A percentile compares a stretch with the other conserved stretches of the same genome.
phyloP scores from a whole-genome alignment of 2,888 invertebrate species.

The Leptura quadrifasciata region DNA sequence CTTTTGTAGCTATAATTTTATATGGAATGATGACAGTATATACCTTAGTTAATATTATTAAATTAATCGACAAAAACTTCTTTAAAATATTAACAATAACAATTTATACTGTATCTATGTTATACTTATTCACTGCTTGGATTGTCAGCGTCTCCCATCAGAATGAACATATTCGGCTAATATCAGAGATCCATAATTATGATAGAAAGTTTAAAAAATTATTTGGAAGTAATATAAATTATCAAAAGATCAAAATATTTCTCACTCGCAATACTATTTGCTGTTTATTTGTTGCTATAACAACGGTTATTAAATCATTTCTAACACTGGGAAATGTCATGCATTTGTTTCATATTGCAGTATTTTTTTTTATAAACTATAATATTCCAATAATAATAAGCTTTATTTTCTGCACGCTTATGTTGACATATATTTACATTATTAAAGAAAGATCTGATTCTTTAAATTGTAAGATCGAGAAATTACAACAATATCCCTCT shows the following conservation, averaged over 20 bases:
- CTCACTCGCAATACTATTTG: background rate
- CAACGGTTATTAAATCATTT: background rate
- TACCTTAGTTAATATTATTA: background rate
- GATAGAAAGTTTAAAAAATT: background rate
- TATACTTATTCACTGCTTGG: conserved; percentile 2
- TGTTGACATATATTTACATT: background rate
- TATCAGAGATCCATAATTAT: background rate
- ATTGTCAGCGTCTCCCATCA: background rate
- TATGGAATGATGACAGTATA: background rate
- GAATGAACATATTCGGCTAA: conserved; percentile 9
- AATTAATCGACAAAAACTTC: background rate
- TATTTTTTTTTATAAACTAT: background rate
- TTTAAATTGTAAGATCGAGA: background rate
- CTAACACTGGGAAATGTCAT: background rate
- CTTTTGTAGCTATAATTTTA: background rate
- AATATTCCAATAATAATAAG: conserved; percentile 2
- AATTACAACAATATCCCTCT: background rate
- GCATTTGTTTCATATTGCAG: background rate
- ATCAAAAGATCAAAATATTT: background rate
- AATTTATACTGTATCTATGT: background rate
- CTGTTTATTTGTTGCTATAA: background rate
- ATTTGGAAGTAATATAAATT: background rate
- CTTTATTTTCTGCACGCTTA: background rate
- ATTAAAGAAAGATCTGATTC: background rate
- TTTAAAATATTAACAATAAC: background rate